Base-by-base conservation (phyloP, 2,113 vertebrate genomes). In the Chaetura pelagica region DNA sequence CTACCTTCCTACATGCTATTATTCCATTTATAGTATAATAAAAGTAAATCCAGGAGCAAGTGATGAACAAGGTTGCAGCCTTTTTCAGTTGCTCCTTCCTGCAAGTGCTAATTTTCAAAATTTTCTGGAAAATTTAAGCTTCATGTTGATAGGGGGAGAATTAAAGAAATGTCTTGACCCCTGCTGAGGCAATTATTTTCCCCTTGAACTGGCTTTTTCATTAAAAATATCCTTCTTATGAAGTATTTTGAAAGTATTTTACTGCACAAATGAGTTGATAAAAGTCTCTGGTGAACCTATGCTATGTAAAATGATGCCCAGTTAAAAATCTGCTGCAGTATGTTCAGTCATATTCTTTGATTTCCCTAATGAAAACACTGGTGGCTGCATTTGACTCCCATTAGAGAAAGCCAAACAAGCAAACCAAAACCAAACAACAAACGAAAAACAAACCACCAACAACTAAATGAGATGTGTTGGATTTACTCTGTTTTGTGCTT, bases 1-100 rank as follows among this genome's bases (percentile, higher is more conserved):
- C 0, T 9, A 15, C 69, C 26, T 83, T 93, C 21, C 38, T 15
- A 26, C 34, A 76, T 86, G 46, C 44, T 83, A 2, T 26, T 40
- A 3, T 51, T 14, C 9, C 0, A 0, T 67, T 61, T 84, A 8
- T 27, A 27, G 57, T 71, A 3, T 19, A 54, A 16, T 3, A 64
- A 48, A 66, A 55, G 8, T 48, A 76, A 85, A 51, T 27, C 18
- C 32, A n/a, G 51, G 35, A 80, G 57, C 10, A 76, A 51, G 54
- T 12, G 21, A 46, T 63, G 55, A 80, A 29, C 1, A 6, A 44
- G 29, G 14, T 16, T 80, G 44, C 34, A 85, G 76, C 18, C 14
- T 81, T 64, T 26, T 67, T 92, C 54, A 77, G 63, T 42, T 76
- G 51, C 71, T 91, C 10, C 12, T n/a, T 63, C 13, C 14, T 78